phyloP scores from a whole-genome alignment of 2,888 invertebrate genomes.

The Sisyra nigra region DNA sequence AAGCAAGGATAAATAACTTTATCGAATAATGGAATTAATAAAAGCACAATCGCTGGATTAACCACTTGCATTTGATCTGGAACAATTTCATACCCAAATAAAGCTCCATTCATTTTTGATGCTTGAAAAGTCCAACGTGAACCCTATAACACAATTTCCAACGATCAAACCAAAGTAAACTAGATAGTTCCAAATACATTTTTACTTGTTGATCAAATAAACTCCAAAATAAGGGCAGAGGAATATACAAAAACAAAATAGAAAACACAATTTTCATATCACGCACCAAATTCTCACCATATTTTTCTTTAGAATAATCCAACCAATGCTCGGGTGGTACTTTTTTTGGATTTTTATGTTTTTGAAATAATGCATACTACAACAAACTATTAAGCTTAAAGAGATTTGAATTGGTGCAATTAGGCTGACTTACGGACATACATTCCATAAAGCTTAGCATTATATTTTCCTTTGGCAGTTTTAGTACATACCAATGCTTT shows the following conservation, averaged over 20 bases:
- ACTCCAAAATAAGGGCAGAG: slow-evolving; percentile 95
- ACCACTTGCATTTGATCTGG: slow-evolving; percentile 74
- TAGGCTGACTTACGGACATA: slow-evolving; percentile 40
- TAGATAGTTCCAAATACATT: not conserved
- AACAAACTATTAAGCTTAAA: slow-evolving; percentile 10
- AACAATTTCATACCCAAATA: slow-evolving; percentile 35
- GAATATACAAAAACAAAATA: slow-evolving; percentile 70
- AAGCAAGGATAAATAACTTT: slow-evolving; percentile 36
- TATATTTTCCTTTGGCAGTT: slow-evolving; percentile 61
- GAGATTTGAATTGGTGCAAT: slow-evolving; percentile 11
- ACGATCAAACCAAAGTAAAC: not conserved
- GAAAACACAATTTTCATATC: slow-evolving; percentile 64
- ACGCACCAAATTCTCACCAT: slow-evolving; percentile 48
- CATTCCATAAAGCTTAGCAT: slow-evolving; percentile 53
- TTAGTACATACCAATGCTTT: slow-evolving; percentile 48
- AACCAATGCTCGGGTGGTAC: slow-evolving; percentile 66
- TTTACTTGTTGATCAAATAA: slow-evolving; percentile 71
- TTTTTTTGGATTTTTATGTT: slow-evolving; percentile 27
- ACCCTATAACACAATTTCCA: slow-evolving; percentile 34
- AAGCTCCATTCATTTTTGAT: slow-evolving; percentile 65
- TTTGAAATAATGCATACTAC: slow-evolving; percentile 35
- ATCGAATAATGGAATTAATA: slow-evolving; percentile 50
- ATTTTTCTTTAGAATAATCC: slow-evolving; percentile 73
- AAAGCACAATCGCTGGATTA: slow-evolving; percentile 54
- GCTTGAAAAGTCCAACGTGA: slow-evolving; percentile 91